Percentiles rank a stretch among this genome's conserved stretches.
Evolutionary conservation across 2,113 vertebrate genomes (phyloP).

Genomic region (Numida meleagris): DNA sequence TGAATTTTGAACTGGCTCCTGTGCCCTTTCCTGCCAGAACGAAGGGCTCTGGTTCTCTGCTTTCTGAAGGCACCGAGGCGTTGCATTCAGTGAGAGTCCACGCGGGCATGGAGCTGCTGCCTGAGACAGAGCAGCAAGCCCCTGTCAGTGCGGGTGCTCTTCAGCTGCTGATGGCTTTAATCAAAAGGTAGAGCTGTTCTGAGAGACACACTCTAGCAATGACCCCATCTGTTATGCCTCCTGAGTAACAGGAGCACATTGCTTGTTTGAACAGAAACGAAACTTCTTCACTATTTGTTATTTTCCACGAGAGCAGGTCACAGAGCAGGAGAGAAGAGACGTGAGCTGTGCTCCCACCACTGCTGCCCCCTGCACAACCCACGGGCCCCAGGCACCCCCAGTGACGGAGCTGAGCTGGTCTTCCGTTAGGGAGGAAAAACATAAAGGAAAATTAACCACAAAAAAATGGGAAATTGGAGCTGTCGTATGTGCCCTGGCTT

Average conservation of each 20-base stretch:
- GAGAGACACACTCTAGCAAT: accelerated
- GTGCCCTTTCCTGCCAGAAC: background rate
- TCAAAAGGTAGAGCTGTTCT: background rate
- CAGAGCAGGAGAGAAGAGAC: background rate
- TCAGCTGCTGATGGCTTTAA: background rate
- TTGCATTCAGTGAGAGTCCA: accelerated
- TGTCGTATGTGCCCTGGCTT: background rate
- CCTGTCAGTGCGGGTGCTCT: background rate
- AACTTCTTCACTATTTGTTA: background rate
- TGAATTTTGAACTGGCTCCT: accelerated
- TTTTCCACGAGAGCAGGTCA: background rate
- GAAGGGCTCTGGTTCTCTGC: background rate
- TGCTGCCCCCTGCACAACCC: accelerated
- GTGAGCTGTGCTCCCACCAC: background rate
- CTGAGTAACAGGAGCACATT: accelerated
- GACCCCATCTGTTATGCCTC: background rate
- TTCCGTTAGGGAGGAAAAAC: background rate
- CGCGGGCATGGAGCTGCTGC: accelerated
- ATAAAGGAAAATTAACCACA: background rate
- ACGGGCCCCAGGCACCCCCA: background rate
- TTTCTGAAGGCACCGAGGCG: accelerated
- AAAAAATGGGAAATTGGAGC: background rate
- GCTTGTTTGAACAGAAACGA: background rate
- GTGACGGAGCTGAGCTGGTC: background rate
- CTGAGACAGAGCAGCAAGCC: background rate